Evolutionary conservation across 2,113 vertebrate genomes (phyloP), one percentile per base, ranked within the genome.

Genomic region (Pedionomus torquatus): DNA sequence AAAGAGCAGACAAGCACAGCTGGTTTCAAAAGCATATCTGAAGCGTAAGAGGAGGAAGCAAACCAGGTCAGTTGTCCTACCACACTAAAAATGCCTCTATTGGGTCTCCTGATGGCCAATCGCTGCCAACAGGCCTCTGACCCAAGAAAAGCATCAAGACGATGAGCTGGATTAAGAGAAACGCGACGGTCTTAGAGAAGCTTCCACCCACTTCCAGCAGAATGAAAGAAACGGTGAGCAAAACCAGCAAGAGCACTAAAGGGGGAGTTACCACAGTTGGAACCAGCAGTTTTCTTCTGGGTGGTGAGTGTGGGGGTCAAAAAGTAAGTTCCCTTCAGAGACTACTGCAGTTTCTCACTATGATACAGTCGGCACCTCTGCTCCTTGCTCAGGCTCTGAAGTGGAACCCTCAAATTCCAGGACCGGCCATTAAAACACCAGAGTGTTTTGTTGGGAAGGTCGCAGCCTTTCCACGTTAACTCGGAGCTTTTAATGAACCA

Each of bases 101-200:
- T 24, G 4, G 46, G 44, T 43, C 48, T 81, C 37, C 5, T 0
- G 26, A 43, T 2, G 5, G 52, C 26, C 31, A 33, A 48, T 43
- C 11, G 0, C 71, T 19, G 10, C 39, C n/a, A 54, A 17, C 9
- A 16, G 31, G 4, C 58, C 63, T 66, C 35, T 10, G 68, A 33
- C 3, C 9, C 30, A 35, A 30, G 12, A 1, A 1, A 77, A 81
- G 31, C 0, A 1, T 23, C 24, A 39, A 25, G 43, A 30, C 43
- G 6, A 20, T 5, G 35, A 64, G 39, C 11, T 14, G 26, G 25
- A n/a, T 9, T 51, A 79, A 49, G 24, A 79, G 41, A 72, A 60
- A 18, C 3, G 1, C 0, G 2, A 52, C 0, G 2, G 13, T 8
- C 61, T 61, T 7, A 14, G 58, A 77, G 23, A 65, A 90, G 31